These are phyloP conservation scores for Acanthaster planci DNA, from an alignment of 35 echinoderm and acorn worm genomes.

Conservation along the genomic window DNA sequence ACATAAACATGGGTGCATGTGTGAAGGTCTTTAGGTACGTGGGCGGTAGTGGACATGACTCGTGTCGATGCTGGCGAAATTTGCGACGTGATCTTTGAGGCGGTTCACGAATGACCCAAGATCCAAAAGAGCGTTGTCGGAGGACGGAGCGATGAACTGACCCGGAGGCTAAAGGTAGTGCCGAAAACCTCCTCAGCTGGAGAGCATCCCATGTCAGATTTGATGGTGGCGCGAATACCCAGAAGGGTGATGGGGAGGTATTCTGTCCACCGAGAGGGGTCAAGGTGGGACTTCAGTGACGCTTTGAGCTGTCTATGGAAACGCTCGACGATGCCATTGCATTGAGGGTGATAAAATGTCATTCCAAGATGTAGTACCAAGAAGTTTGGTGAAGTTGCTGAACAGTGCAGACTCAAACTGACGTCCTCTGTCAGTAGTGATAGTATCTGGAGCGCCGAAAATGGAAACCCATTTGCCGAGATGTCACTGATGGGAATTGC, in stretches of 20 bases:
- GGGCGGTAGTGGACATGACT: neutral
- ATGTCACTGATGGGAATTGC: no score
- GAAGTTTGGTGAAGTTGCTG: neutral
- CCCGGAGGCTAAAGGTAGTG: conserved; percentile 55
- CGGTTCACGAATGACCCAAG: neutral
- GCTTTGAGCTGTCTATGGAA: conserved; percentile 63
- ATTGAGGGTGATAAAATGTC: conserved; percentile 46
- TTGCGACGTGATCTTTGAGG: neutral
- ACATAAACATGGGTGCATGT: neutral
- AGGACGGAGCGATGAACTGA: conserved; percentile 23
- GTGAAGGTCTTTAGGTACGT: neutral
- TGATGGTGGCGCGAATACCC: conserved; percentile 43
- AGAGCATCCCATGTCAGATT: conserved; percentile 38
- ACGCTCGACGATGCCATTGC: conserved; percentile 57
- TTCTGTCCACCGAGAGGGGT: conserved; percentile 42
- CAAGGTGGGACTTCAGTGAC: conserved; percentile 37
- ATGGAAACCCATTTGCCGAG: neutral
- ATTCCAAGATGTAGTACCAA: conserved; percentile 29
- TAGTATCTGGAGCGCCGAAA: conserved; percentile 32
- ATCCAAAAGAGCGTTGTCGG: neutral
- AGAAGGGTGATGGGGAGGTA: conserved; percentile 41
- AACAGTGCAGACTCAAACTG: conserved; percentile 47
- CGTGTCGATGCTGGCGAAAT: neutral
- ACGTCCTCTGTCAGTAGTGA: conserved; percentile 36
- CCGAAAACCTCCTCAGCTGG: conserved; percentile 61